Evolutionary conservation across 2,888 invertebrate species (phyloP), one percentile per base, ranked within the genome.

Genomic region (Calameuta idolon): DNA sequence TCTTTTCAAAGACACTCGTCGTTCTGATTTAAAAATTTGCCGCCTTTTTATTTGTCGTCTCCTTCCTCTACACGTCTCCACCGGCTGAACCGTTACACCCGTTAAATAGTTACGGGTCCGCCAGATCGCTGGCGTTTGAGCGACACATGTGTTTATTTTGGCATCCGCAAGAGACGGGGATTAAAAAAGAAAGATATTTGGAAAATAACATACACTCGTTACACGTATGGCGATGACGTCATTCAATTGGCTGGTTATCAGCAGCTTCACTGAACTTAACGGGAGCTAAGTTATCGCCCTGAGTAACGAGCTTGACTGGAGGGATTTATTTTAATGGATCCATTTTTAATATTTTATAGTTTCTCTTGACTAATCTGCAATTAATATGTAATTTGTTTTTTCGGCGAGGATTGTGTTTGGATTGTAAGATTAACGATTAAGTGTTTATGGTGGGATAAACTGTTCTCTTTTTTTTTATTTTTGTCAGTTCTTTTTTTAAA

Each of bases 21-120:
- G 69, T 55, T n/a, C 69, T 69, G 35, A 35, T 34, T 35, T 69
- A 35, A 9, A 15, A 30, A 69, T 73, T 73, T 30, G 33, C 76
- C 40, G 34, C 74, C 76, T 73, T 69, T 73, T 71, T 34, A 12
- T 55, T 73, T 35, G 12, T 30, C 71, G 55, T 31, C 33, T 31
- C 12, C 30, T 75, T 69, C 73, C 69, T 37, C 4, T 11, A 15
- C n/a, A 31, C 68, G 55, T 55, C 40, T 76, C 23, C 33, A 5
- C n/a, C 33, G 23, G 0, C 55, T n/a, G 15, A 55, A 5, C 5
- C 55, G 23, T 55, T 9, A 55, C 55, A 55, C 55, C 55, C 55
- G 40, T 74, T 88, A 85, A 84, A 80, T 84, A 86, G 85, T 79
- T 81, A 89, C 90, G 85, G 9, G 75, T 1, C 40, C 76, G 76